Evolutionary conservation across 2,888 invertebrate genomes (phyloP).

Genomic region (Chydorus sphaericus): DNA sequence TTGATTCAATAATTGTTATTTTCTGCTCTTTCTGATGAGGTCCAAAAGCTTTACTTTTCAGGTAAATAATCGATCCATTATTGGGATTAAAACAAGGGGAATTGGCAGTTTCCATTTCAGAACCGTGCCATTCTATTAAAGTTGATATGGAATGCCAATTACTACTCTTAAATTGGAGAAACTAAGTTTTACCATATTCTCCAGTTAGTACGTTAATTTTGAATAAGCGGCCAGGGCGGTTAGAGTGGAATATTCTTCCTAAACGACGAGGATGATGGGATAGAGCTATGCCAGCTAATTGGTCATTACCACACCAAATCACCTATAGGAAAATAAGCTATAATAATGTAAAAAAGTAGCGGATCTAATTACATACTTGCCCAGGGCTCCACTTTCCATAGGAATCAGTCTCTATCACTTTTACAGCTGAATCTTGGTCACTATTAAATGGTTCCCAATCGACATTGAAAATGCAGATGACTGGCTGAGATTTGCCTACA

Average conservation of each 20-base stretch:
- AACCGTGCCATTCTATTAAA: constrained; percentile 18
- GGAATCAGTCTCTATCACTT: neutral
- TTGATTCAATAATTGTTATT: neutral
- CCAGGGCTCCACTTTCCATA: constrained; percentile 13
- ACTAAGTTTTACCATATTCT: constrained; percentile 37
- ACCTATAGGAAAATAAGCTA: neutral
- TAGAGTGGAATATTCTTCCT: constrained; percentile 64
- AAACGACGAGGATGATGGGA: constrained; percentile 51
- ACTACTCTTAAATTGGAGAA: too few species aligned
- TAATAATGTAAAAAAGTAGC: neutral
- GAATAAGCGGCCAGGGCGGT: constrained; percentile 49
- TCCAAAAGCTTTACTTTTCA: constrained; percentile 28
- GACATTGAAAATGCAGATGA: constrained; percentile 50
- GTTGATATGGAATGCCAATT: too few species aligned
- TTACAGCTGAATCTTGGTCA: neutral
- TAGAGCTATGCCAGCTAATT: constrained; percentile 55
- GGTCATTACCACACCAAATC: constrained; percentile 32
- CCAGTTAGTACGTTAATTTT: constrained; percentile 38
- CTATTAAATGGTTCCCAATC: constrained; percentile 23
- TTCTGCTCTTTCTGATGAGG: constrained; percentile 25
- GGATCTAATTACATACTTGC: neutral
- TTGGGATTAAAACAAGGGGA: constrained; percentile 25
- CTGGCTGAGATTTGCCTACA: constrained; percentile 52
- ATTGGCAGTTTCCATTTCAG: neutral
- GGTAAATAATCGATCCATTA: constrained; percentile 25